Percentiles rank a stretch among this genome's conserved stretches.
Evolutionary conservation across 2,888 invertebrate species (phyloP).

Genomic region (Pseudanteris insignis): DNA sequence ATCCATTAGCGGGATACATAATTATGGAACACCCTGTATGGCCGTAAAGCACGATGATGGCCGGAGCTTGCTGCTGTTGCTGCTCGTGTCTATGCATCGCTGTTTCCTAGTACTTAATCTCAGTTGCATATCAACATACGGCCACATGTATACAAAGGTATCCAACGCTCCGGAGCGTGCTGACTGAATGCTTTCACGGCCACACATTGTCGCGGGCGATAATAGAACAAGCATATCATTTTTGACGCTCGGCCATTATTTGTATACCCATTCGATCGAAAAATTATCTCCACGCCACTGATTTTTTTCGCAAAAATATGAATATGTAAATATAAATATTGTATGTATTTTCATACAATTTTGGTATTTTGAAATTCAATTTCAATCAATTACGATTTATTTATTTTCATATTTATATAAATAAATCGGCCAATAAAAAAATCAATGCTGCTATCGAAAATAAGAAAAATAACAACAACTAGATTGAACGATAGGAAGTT

Average conservation of each 20-base stretch:
- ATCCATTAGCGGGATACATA: conserved; percentile 38
- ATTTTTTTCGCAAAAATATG: background rate
- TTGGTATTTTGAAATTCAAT: too few relatives aligned
- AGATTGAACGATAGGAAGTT: too few relatives aligned
- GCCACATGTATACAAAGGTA: conserved; percentile 18
- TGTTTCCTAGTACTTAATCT: conserved; percentile 60
- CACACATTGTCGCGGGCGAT: conserved; percentile 23
- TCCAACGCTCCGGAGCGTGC: conserved; percentile 15
- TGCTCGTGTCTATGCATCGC: conserved; percentile 31
- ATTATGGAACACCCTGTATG: conserved; percentile 45
- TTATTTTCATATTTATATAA: too few relatives aligned
- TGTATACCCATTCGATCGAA: conserved; percentile 3
- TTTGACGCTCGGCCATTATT: conserved; percentile 9
- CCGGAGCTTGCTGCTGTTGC: conserved; percentile 21
- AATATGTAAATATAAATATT: background rate
- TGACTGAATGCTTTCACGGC: conserved; percentile 38
- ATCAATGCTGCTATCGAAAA: too few relatives aligned
- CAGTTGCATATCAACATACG: conserved; percentile 50
- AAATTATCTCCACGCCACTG: conserved; percentile 3
- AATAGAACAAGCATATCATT: conserved; percentile 21
- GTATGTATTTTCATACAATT: too few relatives aligned
- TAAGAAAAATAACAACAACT: too few relatives aligned
- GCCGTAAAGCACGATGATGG: conserved; percentile 35
- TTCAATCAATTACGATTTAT: too few relatives aligned
- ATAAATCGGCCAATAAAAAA: too few relatives aligned